These are phyloP conservation scores for Himalopsyche anomala DNA, from an alignment of 2,888 invertebrate species.

Conservation along the genomic window DNA sequence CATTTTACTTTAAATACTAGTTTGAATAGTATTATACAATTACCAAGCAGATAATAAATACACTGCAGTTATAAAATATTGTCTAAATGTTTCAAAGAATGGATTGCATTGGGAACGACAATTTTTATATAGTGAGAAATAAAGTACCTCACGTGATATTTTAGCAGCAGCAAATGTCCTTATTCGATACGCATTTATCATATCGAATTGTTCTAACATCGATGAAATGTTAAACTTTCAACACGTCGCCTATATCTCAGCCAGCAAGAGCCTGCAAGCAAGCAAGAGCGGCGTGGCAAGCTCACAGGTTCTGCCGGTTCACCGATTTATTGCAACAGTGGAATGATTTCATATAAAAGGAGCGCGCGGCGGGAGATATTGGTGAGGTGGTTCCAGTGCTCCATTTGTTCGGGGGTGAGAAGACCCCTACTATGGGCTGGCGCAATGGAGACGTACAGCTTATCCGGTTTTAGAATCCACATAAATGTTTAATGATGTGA, in stretches of 20 bases:
- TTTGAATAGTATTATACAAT: too few relatives aligned
- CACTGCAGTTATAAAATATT: too few relatives aligned
- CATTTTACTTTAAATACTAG: too few relatives aligned
- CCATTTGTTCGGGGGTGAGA: constrained; percentile 43
- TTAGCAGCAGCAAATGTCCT: constrained; percentile 24
- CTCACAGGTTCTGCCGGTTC: constrained; percentile 54
- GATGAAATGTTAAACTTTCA: constrained; percentile 43
- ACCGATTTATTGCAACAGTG: constrained; percentile 62
- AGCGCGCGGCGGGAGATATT: constrained; percentile 53
- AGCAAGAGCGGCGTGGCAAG: constrained; percentile 43
- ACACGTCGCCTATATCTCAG: constrained; percentile 43
- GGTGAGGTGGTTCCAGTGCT: constrained; percentile 25
- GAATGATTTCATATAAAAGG: constrained; percentile 64
- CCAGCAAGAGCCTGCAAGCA: neutral
- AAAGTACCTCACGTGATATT: neutral
- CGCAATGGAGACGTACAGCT: constrained; percentile 58
- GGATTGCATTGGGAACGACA: neutral
- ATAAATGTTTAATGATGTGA: constrained; percentile 65
- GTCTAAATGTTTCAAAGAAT: neutral
- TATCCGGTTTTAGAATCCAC: constrained; percentile 64
- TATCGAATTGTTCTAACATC: constrained; percentile 42
- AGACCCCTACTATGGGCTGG: constrained; percentile 14
- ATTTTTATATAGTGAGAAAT: constrained; percentile 18
- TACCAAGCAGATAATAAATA: too few relatives aligned
- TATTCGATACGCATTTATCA: constrained; percentile 40